Evolutionary conservation across 1,140 invertebrate genomes (phyloP).

Genomic region (Linepithema humile): DNA sequence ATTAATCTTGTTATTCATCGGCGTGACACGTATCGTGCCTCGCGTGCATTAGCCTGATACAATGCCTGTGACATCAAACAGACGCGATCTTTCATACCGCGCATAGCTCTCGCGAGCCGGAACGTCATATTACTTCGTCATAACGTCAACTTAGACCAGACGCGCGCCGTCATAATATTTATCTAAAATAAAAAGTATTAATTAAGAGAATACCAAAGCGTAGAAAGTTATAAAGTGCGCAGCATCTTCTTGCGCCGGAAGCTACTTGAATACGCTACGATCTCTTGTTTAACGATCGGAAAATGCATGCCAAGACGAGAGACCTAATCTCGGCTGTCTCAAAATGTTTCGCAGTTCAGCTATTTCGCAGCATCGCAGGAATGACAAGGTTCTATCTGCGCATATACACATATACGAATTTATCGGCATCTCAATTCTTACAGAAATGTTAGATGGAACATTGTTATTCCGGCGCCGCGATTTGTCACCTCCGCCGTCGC

Average conservation of each 20-base stretch:
- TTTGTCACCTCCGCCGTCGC: neutral
- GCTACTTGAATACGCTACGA: neutral
- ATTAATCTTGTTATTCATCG: constrained; percentile 59
- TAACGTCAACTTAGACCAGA: constrained; percentile 25
- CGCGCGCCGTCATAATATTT: constrained; percentile 15
- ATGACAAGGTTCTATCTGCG: neutral
- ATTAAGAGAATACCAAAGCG: constrained; percentile 18
- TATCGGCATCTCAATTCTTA: neutral
- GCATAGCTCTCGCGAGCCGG: constrained; percentile 38
- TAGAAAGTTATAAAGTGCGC: neutral
- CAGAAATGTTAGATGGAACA: constrained; percentile 1
- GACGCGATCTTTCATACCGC: constrained; percentile 49
- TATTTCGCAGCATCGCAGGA: neutral
- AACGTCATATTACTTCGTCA: constrained; percentile 47
- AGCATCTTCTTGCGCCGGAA: neutral
- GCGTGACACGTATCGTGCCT: constrained; percentile 40
- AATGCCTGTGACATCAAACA: constrained; percentile 54
- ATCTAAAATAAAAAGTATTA: constrained; percentile 39
- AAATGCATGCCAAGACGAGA: neutral
- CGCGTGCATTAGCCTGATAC: constrained; percentile 50
- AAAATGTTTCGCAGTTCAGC: neutral
- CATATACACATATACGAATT: neutral
- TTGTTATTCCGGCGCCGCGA: constrained; percentile 3
- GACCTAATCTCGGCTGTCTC: neutral
- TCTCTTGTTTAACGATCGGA: neutral